These are phyloP conservation scores for Laticauda laticaudata DNA, from an alignment of 2,113 vertebrate species.

Conservation along the genomic window DNA sequence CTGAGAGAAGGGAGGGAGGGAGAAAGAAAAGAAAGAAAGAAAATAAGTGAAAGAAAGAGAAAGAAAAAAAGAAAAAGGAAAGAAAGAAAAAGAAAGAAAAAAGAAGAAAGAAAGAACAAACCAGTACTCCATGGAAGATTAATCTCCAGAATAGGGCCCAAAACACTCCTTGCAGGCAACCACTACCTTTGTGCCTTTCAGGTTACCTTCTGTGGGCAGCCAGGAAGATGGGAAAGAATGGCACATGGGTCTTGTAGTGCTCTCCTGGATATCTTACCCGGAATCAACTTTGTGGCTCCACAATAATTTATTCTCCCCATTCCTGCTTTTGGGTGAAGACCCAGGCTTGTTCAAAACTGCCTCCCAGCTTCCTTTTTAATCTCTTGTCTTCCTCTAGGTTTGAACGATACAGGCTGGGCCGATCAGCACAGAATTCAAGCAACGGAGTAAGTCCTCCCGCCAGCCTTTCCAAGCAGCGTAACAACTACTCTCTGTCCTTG, in stretches of 20 bases:
- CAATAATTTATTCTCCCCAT: not conserved
- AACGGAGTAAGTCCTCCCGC: constrained; percentile 85
- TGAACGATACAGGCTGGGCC: constrained; percentile 87
- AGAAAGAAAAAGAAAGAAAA: no score
- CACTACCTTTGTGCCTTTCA: not conserved
- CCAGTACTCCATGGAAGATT: not conserved
- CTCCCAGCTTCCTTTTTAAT: not conserved
- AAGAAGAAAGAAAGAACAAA: no score
- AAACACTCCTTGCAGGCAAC: not conserved
- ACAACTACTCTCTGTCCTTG: not conserved
- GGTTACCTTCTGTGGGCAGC: not conserved
- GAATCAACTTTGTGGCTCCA: not conserved
- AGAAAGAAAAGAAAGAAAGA: rapidly evolving
- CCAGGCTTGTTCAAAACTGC: not conserved
- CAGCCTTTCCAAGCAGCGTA: no score
- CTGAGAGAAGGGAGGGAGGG: no score
- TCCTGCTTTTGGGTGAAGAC: not conserved
- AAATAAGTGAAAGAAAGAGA: no score
- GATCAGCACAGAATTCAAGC: constrained; percentile 82
- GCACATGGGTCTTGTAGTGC: not conserved
- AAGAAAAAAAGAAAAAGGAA: rapidly evolving
- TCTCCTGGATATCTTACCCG: not conserved
- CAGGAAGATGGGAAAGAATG: not conserved
- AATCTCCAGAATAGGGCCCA: not conserved
- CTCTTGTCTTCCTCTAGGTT: constrained; percentile 73